Conservation (phyloP, 2,113 vertebrate genomes). For the Leptodactylus fuscus region DNA sequence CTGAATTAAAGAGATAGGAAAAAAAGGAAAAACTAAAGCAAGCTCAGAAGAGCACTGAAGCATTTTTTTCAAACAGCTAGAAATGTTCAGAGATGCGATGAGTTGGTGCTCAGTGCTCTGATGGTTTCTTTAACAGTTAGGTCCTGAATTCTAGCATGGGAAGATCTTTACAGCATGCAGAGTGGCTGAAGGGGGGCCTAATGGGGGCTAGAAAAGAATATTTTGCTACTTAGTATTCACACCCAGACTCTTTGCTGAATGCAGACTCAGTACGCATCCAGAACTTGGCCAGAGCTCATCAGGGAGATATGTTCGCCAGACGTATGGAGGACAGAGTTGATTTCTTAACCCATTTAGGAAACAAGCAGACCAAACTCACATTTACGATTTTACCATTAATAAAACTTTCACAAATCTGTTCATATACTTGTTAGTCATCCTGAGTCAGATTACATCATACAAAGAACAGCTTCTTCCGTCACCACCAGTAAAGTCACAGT, state of each 20-base stretch:
- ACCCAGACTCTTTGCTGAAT: slow-evolving; percentile 57
- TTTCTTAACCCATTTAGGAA: slow-evolving; percentile 43
- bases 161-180: slow-evolving; percentile 18
- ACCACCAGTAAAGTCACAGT: slow-evolving; percentile 2
- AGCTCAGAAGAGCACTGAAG: slow-evolving; percentile 54
- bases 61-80: slow-evolving; percentile 35
- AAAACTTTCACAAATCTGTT: not conserved
- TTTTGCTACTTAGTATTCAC: slow-evolving; percentile 58
- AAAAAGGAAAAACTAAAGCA: not conserved
- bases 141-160: slow-evolving; percentile 34
- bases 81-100: slow-evolving; percentile 45
- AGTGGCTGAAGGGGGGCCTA: slow-evolving; percentile 16
- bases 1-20: slow-evolving; percentile 2
- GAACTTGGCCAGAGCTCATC: slow-evolving; percentile 56
- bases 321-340: slow-evolving; percentile 50
- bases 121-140: slow-evolving; percentile 51
- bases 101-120: slow-evolving; percentile 42
- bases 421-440: no score
- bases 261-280: slow-evolving; percentile 52
- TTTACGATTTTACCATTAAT: not conserved
- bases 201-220: slow-evolving; percentile 41
- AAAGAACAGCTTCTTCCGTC: not conserved
- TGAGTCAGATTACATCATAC: not conserved
- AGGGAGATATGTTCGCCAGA: slow-evolving; percentile 54
- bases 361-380: not conserved